A percentile compares a stretch with the other conserved stretches of the same genome.
Conservation (phyloP, 1,140 invertebrate genomes). For the Belonocnema kinseyi region DNA sequence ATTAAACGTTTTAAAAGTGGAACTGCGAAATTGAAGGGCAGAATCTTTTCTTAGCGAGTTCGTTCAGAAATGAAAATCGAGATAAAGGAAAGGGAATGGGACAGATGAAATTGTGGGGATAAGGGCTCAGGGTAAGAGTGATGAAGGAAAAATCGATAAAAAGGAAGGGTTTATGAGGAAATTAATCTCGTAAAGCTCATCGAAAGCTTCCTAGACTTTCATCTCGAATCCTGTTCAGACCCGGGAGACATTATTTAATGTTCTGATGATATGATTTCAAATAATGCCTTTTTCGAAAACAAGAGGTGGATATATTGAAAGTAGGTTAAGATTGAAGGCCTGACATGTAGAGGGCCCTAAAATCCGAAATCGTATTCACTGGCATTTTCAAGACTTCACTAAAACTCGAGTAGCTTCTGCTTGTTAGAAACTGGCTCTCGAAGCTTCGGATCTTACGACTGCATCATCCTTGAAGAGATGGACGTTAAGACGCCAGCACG, state of each 20-base stretch:
- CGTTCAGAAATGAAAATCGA: constrained; percentile 5
- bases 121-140: constrained; percentile 37
- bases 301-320: neutral
- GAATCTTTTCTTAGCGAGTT: constrained; percentile 40
- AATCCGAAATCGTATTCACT: constrained; percentile 35
- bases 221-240: neutral
- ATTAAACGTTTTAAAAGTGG: constrained; percentile 68
- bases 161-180: constrained; percentile 47
- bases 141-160: constrained; percentile 44
- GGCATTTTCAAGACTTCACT: constrained; percentile 38
- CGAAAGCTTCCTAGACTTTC: constrained; percentile 31
- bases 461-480: too few species aligned
- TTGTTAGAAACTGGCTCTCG: constrained; percentile 31
- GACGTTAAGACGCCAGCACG: constrained; percentile 18
- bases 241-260: neutral
- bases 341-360: constrained; percentile 33
- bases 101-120: constrained; percentile 32
- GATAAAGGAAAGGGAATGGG: constrained; percentile 36
- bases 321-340: constrained; percentile 5
- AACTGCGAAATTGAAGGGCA: constrained; percentile 62
- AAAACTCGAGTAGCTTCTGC: constrained; percentile 26
- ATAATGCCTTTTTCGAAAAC: neutral
- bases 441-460: too few species aligned
- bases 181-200: constrained; percentile 48
- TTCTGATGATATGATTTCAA: neutral